Conservation (phyloP, 2,797 vertebrate genomes). For the Chiroxiphia lanceolata region DNA sequence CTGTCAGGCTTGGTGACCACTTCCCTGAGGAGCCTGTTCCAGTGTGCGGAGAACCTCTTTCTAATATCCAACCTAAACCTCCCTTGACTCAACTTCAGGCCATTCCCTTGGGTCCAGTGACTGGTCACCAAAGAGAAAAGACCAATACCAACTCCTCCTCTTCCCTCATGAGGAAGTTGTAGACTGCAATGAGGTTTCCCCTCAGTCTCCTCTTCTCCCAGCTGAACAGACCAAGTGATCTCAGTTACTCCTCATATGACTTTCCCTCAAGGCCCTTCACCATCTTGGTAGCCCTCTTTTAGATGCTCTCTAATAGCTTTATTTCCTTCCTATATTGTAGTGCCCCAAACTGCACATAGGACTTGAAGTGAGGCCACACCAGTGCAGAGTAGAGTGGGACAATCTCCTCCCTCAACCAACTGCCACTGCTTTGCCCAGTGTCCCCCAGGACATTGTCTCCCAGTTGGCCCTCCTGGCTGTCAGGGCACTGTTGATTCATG, state of each 20-base stretch:
- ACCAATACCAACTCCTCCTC: neutral
- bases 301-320: rapidly evolving
- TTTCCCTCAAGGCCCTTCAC: neutral
- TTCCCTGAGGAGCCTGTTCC: neutral
- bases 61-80: neutral
- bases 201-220: neutral
- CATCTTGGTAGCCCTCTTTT: neutral
- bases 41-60: neutral
- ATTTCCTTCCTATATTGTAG: neutral
- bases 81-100: too few species aligned
- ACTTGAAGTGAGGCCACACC: rapidly evolving
- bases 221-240: neutral
- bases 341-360: neutral
- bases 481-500: neutral
- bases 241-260: neutral
- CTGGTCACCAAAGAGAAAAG: too few species aligned
- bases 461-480: neutral
- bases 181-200: neutral
- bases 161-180: neutral
- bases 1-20: neutral
- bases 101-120: neutral
- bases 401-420: rapidly evolving
- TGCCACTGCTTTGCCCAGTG: rapidly evolving
- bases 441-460: neutral
- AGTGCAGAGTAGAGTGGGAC: rapidly evolving